Evolutionary conservation across 2,888 invertebrate species (phyloP), one percentile per base, ranked within the genome.

Genomic region (Thysanoteuthis rhombus): DNA sequence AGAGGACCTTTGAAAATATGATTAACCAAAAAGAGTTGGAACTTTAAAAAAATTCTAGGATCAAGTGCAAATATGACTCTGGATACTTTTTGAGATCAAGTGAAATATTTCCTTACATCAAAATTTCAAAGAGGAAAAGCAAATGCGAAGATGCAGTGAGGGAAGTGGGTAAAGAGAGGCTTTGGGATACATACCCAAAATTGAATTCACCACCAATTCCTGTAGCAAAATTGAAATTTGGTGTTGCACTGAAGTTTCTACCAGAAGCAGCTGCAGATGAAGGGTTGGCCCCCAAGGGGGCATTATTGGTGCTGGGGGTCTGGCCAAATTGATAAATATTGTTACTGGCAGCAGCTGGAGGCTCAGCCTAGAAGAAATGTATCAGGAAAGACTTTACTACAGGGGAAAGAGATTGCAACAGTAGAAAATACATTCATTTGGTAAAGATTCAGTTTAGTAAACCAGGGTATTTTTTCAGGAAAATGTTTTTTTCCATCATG

Each of bases 261-360:
- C 92, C 40, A 45, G 92, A 2, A 32, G 91, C 25, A 28, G 40
- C 28, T 32, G 39, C n/a, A 25, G 40, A 39, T 42, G 42, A 42
- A 91, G 91, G 4, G 32, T 42, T 42, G 75, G 75, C 75, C 12
- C 75, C 75, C 19, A 75, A 36, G 5, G 91, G 39, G 32, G 40
- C 45, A 45, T 40, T 92, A 45, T 92, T 92, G 19, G 40, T 92
- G 40, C 42, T n/a, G 36, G 92, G 92, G 8, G 42, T 92, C 92
- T 92, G 92, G 12, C 92, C 92, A 92, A 92, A 92, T 45, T 92
- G 92, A 45, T 45, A 92, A n/a, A 92, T 45, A 92, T 45, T 92
- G n/a, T n/a, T 10, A 40, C 12, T 92, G 6, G 90, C 39, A 90
- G 92, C 92, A 90, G 36, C 16, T 40, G 90, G 28, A 3, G 92